Conservation (phyloP, 2,113 vertebrate species). For the Hippopotamus amphibius region DNA sequence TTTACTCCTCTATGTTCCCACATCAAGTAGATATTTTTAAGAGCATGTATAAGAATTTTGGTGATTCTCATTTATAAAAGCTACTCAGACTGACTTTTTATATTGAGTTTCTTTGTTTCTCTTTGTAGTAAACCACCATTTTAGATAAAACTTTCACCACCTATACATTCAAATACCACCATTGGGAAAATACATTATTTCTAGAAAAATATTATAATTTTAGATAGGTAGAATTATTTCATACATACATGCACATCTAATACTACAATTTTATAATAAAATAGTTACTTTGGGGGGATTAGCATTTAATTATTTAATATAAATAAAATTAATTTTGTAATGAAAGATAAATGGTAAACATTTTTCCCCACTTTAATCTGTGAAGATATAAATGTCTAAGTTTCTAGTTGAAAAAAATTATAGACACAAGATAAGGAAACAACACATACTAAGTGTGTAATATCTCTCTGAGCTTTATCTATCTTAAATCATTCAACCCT, state of each 20-base stretch:
- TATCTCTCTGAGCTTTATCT: neutral
- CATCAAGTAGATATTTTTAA: neutral
- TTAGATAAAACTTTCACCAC: neutral
- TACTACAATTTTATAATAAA: neutral
- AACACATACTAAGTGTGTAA: neutral
- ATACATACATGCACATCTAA: neutral
- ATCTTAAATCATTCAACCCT: neutral
- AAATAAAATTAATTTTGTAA: conserved; percentile 20
- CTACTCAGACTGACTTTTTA: neutral
- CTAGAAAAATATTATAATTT: neutral
- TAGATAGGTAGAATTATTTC: neutral
- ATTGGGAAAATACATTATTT: neutral
- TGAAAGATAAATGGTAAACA: neutral
- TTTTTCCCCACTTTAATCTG: neutral
- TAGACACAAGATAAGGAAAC: neutral
- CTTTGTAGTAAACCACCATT: neutral
- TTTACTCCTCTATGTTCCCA: neutral
- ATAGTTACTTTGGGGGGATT: neutral
- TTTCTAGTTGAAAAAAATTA: neutral
- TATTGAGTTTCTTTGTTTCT: neutral
- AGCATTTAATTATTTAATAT: neutral
- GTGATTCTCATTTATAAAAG: neutral
- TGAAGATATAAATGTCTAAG: neutral
- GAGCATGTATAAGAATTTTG: neutral
- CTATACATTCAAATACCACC: neutral